Evolutionary conservation across 2,888 invertebrate genomes (phyloP).

Genomic region (Cremastinae sp.): DNA sequence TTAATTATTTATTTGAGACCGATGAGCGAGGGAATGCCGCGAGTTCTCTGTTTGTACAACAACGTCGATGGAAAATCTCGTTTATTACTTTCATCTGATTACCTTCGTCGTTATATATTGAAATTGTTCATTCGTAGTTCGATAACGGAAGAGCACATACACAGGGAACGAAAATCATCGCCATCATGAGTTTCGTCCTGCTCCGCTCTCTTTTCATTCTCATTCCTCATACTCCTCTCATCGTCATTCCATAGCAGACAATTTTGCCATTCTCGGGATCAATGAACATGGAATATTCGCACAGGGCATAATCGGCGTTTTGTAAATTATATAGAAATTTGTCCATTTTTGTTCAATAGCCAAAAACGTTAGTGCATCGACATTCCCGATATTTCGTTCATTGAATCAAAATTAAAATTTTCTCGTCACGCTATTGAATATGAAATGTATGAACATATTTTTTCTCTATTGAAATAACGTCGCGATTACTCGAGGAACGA

Average conservation of each 20-base stretch:
- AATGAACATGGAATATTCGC: conserved; percentile 66
- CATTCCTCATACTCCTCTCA: too few relatives aligned
- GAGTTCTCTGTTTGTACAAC: background rate
- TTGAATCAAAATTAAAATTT: too few relatives aligned
- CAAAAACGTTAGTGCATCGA: conserved; percentile 17
- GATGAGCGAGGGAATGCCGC: background rate
- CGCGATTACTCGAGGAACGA: too few relatives aligned
- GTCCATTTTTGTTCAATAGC: conserved; percentile 37
- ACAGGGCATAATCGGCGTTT: conserved; percentile 58
- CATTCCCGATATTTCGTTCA: conserved; percentile 1
- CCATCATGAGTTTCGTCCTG: conserved; percentile 22
- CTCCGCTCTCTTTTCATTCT: background rate
- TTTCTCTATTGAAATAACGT: too few relatives aligned
- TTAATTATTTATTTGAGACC: conserved; percentile 21
- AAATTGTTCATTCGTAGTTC: conserved; percentile 57
- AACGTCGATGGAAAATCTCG: conserved; percentile 41
- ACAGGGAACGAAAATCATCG: conserved; percentile 34
- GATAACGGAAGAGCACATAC: conserved; percentile 49
- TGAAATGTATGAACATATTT: too few relatives aligned
- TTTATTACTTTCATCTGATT: conserved; percentile 61
- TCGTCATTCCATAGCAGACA: background rate
- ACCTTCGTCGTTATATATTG: conserved; percentile 56
- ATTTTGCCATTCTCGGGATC: conserved; percentile 62
- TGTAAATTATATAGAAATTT: conserved; percentile 59
- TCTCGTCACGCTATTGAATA: conserved; percentile 1